Evolutionary conservation across 2,113 vertebrate genomes (phyloP), one percentile per base, ranked within the genome.

Genomic region (Apus apus): DNA sequence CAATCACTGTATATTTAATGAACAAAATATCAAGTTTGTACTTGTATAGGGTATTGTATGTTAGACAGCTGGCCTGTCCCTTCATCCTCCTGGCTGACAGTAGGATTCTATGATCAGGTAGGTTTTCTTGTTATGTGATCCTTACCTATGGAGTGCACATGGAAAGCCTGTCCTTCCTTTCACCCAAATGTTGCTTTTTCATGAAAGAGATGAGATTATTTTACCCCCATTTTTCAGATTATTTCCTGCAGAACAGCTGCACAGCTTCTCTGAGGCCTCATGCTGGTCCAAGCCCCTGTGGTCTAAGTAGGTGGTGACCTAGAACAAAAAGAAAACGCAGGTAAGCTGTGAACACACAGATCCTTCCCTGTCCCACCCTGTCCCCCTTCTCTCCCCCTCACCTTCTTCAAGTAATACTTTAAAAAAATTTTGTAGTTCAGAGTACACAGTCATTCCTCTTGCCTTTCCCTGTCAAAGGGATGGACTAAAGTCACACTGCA

Each of bases 1-100:
- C 8, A 40, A 17, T 89, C 27, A 15, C 71, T 94, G 48, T 81
- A 85, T 94, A 91, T 95, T 95, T 96, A 6, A 95, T 95, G 89
- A 93, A 68, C 7, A 65, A 93, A 89, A 87, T 89, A 92, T 74
- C 61, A 71, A 20, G 65, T 94, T 91, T 94, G 61, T 84, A 84
- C n/a, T 66, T 78, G 15, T 74, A 11, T 20, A 50, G 40, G 46
- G 67, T 86, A 34, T 56, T 88, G 54, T 57, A 36, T 27, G 61
- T 71, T 94, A 50, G 43, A 46, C 94, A 95, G n/a, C 61, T 95
- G 94, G 53, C 57, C n/a, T 86, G 27, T 57, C 23, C 30, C 29
- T n/a, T 78, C 65, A 90, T 77, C n/a, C 54, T 95, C 15, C 65
- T 77, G 68, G 9, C 68, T 56, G 19, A 20, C 32, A 75, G 27